Percentiles rank a stretch among this genome's conserved stretches.
These are phyloP conservation scores for Bicyclus anynana DNA, from an alignment of 1,140 invertebrate species.

Conservation along the genomic window DNA sequence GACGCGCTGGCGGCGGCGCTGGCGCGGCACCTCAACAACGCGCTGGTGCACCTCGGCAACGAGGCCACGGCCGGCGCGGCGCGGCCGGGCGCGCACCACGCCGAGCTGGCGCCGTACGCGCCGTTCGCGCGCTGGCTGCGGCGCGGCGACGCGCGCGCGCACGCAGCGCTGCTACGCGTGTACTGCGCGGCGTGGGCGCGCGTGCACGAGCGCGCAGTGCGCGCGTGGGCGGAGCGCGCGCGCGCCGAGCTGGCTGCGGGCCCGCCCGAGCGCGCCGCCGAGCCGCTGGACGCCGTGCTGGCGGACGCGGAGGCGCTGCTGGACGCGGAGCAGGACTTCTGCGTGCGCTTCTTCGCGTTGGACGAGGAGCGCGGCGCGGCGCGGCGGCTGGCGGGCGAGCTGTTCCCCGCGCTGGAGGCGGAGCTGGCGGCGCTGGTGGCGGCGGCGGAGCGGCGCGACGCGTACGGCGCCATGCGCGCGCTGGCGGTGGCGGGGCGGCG, in stretches of 20 bases:
- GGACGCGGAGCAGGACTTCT: conserved; percentile 97
- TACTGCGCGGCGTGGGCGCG: conserved; percentile 52
- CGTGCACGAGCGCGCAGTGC: conserved; percentile 55
- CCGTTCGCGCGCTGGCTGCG: conserved; percentile 95
- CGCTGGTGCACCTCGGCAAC: conserved; percentile 91
- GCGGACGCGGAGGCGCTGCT: conserved; percentile 87
- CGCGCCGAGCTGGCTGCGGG: conserved; percentile 26
- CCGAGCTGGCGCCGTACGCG: conserved; percentile 89
- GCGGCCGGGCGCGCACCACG: conserved; percentile 86
- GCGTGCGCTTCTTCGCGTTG: conserved; percentile 92
- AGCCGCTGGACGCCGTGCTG: conserved; percentile 33
- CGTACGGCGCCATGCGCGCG: conserved; percentile 82
- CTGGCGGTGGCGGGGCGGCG: conserved; percentile 19
- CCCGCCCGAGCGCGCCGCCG: conserved; percentile 34
- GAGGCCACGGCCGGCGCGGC: conserved; percentile 81
- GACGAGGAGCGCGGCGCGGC: conserved; percentile 76
- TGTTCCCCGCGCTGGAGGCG: conserved; percentile 91
- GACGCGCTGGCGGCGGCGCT: conserved; percentile 87
- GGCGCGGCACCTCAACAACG: conserved; percentile 92
- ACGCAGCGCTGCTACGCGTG: conserved; percentile 82
- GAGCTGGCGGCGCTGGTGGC: conserved; percentile 93
- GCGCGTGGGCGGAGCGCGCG: conserved; percentile 39
- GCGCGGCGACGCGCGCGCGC: conserved; percentile 89
- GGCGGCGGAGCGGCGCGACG: conserved; percentile 48
- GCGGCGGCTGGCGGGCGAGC: conserved; percentile 89